Evolutionary conservation across 2,797 vertebrate genomes (phyloP).

Genomic region (Ceryle rudis): DNA sequence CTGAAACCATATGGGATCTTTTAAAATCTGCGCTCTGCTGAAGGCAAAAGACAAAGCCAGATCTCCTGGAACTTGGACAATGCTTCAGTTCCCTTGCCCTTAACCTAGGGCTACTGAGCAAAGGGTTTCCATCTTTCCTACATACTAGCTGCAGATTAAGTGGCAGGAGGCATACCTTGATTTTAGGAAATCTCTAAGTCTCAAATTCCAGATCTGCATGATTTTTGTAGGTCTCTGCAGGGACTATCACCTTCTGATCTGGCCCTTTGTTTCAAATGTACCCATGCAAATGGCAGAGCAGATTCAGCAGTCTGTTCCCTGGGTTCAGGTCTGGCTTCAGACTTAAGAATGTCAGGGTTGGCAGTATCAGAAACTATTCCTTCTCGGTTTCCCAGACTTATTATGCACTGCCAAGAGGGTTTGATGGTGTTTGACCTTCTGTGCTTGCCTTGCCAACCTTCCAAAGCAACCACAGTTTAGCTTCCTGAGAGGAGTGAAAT

Average conservation of each 20-base stretch:
- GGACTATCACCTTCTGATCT: neutral
- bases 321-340: neutral
- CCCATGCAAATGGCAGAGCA: neutral
- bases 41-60: neutral
- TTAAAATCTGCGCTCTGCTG: neutral
- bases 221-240: neutral
- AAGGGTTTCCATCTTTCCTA: neutral
- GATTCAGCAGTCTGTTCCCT: neutral
- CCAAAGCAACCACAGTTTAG: neutral
- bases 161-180: neutral
- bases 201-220: neutral
- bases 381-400: neutral
- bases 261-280: neutral
- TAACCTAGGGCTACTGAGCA: neutral
- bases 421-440: neutral
- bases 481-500: neutral
- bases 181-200: neutral
- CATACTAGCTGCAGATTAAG: neutral
- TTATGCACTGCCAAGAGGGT: neutral
- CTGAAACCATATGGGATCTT: neutral
- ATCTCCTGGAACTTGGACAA: neutral
- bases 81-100: neutral
- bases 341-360: neutral
- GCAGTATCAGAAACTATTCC: rapidly evolving
- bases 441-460: neutral